A percentile compares a stretch with the other conserved stretches of the same genome.
phyloP scores from a whole-genome alignment of 1,140 invertebrate species.

The Lethrus apterus region DNA sequence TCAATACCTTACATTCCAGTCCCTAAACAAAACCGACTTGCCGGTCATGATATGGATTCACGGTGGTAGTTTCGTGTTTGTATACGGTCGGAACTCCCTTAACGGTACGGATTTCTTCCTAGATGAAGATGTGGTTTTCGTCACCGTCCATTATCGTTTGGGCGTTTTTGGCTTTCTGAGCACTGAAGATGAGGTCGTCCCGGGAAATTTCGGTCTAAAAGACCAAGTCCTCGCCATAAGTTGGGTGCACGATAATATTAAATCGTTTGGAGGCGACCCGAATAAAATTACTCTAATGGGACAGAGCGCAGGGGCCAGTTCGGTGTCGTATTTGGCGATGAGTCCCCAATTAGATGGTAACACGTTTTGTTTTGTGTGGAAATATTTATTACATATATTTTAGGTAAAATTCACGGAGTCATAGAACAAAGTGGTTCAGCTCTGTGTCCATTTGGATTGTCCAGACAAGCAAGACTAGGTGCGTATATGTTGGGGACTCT shows the following conservation, averaged over 20 bases:
- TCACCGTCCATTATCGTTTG: conserved; percentile 64
- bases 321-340: conserved; percentile 19
- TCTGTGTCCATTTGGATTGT: conserved; percentile 34
- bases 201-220: conserved; percentile 41
- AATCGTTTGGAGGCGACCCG: conserved; percentile 39
- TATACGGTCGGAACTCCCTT: conserved; percentile 37
- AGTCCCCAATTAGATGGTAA: conserved; percentile 13
- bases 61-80: conserved; percentile 51
- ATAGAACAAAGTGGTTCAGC: conserved; percentile 52
- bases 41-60: conserved; percentile 51
- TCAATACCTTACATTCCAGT: neutral
- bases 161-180: conserved; percentile 47
- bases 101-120: conserved; percentile 57
- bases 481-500: conserved; percentile 6
- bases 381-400: neutral
- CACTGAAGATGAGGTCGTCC: conserved; percentile 20
- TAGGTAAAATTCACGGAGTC: conserved; percentile 21
- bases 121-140: conserved; percentile 53
- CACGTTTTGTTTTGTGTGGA: neutral
- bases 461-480: conserved; percentile 8
- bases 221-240: conserved; percentile 44
- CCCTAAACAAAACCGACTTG: conserved; percentile 11
- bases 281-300: conserved; percentile 31
- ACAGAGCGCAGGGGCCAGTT: conserved; percentile 31
- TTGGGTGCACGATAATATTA: conserved; percentile 45